Evolutionary conservation across 2,888 invertebrate species (phyloP), one percentile per base, ranked within the genome.

Genomic region (Drosophila gaucha): DNA sequence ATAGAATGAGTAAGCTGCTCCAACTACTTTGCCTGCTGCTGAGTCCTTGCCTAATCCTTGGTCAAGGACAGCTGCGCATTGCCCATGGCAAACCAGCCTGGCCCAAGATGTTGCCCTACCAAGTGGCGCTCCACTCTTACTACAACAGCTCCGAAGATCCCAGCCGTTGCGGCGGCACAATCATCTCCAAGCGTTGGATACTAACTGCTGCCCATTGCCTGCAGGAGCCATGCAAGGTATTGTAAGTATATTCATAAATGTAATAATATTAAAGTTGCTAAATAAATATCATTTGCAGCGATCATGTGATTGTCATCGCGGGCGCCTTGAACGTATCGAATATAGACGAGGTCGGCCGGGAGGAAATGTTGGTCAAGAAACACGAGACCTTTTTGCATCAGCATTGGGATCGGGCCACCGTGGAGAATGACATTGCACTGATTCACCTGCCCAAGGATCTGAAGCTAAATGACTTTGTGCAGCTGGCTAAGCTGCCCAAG

Each of bases 161-260:
- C 2, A 63, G 18, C 28, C 8, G 54, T 9, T 80, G 80, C 28
- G 80, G 80, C 0, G 80, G 88, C 5, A 66, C 72, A 4, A 67
- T 80, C n/a, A 71, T 80, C 8, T 56, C 64, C 3, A 31, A 10
- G 2, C 62, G 56, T 2, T 85, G 86, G 74, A 69, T 80, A 30
- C 49, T 80, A 0, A 87, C 80, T 6, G 88, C 80, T 1, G 80
- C 88, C 0, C 80, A 80, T 39, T 82, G 80, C 6, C 44, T 82
- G 12, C 41, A 71, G 31, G 62, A 63, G 3, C 35, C 50, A 1
- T 8, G 16, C 10, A 3, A 26, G 0, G 12, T 28, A n/a, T 55
- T 74, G 82, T 74, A 26, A 52, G 62, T 36, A 30, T 3, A 16
- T n/a, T 1, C 16, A 3, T 14, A 33, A 14, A 9, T 12, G 3